phyloP scores from a whole-genome alignment of 2,888 invertebrate species.

The Thalpophila matura region DNA sequence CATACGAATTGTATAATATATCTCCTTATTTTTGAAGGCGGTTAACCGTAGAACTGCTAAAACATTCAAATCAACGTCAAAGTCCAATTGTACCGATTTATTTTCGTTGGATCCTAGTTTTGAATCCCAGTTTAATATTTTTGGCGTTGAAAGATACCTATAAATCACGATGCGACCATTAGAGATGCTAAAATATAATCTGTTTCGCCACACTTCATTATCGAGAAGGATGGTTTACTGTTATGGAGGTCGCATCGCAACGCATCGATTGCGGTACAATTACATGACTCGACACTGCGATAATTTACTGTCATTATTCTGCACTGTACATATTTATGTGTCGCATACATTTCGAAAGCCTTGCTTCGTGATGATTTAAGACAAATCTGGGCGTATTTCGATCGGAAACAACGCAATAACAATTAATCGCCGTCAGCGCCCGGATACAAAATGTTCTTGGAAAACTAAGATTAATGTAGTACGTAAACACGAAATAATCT shows the following conservation, averaged over 20 bases:
- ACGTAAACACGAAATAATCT: conserved; percentile 48
- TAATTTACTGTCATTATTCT: conserved; percentile 83
- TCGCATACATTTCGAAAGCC: conserved; percentile 69
- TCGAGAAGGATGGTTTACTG: conserved; percentile 72
- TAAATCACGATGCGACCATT: conserved; percentile 51
- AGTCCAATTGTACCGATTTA: no score
- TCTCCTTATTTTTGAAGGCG: no score
- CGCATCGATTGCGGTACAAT: conserved; percentile 77
- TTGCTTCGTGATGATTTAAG: conserved; percentile 58
- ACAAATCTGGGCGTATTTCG: conserved; percentile 57
- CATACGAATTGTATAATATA: no score
- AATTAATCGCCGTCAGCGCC: conserved; percentile 62
- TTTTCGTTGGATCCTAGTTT: no score
- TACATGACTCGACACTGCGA: conserved; percentile 77
- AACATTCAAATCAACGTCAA: conserved; percentile 1
- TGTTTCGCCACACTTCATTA: conserved; percentile 68
- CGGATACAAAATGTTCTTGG: conserved; percentile 53
- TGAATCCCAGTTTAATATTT: no score
- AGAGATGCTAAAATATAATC: conserved; percentile 63
- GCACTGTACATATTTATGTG: conserved; percentile 69
- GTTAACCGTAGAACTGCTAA: conserved; percentile 2
- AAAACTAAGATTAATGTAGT: conserved; percentile 56
- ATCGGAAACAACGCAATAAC: conserved; percentile 65
- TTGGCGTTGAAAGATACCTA: no score
- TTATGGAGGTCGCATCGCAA: conserved; percentile 75